phyloP scores from a whole-genome alignment of 2,888 invertebrate genomes.

The Amiota mariae region DNA sequence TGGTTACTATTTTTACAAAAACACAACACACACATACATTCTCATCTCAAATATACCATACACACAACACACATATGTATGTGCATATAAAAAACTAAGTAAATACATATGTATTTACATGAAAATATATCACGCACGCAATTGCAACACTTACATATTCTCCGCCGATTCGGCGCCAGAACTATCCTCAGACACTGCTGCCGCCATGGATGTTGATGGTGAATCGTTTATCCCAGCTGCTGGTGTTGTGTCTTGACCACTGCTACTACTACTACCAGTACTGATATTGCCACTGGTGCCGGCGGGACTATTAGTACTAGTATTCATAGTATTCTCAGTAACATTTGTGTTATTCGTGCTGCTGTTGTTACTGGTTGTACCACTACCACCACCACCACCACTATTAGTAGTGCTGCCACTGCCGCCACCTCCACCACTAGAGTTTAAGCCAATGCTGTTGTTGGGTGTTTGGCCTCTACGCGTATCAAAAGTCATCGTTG shows the following conservation, averaged over 20 bases:
- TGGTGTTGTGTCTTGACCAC: constrained; percentile 41
- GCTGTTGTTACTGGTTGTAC: constrained; percentile 32
- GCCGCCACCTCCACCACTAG: constrained; percentile 41
- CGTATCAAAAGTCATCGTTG: constrained; percentile 72
- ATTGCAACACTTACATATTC: constrained; percentile 53
- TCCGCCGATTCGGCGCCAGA: constrained; percentile 42
- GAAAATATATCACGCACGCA: constrained; percentile 20
- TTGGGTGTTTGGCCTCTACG: constrained; percentile 63
- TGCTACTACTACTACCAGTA: constrained; percentile 44
- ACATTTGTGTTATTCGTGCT: constrained; percentile 36
- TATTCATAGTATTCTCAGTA: constrained; percentile 23
- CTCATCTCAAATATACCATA: not conserved
- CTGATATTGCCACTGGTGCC: constrained; percentile 29
- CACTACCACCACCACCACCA: constrained; percentile 39
- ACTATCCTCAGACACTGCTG: constrained; percentile 18
- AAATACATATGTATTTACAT: constrained; percentile 48
- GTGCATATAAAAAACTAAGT: not conserved
- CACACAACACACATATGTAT: not conserved
- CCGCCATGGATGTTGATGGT: constrained; percentile 23
- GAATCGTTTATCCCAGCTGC: constrained; percentile 5
- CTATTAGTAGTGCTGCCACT: constrained; percentile 38
- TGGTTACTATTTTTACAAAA: not conserved
- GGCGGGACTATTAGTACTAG: constrained; percentile 5
- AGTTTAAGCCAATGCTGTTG: constrained; percentile 6
- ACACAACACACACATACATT: not conserved